A percentile compares a stretch with the other conserved stretches of the same genome.
phyloP scores from a whole-genome alignment of 2,113 vertebrate genomes.

The Pitta sordida region DNA sequence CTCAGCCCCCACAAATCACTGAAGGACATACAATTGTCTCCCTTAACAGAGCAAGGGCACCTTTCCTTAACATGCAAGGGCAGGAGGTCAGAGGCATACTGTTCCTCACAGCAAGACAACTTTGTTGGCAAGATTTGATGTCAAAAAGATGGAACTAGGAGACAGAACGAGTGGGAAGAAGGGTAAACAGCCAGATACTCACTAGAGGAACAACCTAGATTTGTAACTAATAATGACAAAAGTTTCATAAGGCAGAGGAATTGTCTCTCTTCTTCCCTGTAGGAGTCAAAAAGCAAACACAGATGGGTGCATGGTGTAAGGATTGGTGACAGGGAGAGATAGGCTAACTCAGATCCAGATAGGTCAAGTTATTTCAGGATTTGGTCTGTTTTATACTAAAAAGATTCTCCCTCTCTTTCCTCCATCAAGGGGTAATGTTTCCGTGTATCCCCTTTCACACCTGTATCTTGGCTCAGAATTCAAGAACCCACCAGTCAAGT shows the following conservation, averaged over 20 bases:
- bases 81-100: background rate
- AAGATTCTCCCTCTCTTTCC: background rate
- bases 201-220: background rate
- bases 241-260: background rate
- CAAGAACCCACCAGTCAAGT: background rate
- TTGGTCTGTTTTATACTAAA: background rate
- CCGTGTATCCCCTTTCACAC: background rate
- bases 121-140: background rate
- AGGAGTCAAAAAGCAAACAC: background rate
- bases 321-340: background rate
- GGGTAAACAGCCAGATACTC: background rate
- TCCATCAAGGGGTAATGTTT: background rate
- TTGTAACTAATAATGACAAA: background rate
- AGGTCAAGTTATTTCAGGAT: background rate
- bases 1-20: background rate
- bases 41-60: background rate
- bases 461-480: background rate
- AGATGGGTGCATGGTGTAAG: background rate
- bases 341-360: background rate
- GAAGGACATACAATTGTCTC: background rate
- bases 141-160: background rate
- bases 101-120: background rate
- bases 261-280: background rate
- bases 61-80: background rate
- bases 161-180: background rate